phyloP scores from a whole-genome alignment of 2,888 invertebrate species.

The Microctonus aethiopoides region DNA sequence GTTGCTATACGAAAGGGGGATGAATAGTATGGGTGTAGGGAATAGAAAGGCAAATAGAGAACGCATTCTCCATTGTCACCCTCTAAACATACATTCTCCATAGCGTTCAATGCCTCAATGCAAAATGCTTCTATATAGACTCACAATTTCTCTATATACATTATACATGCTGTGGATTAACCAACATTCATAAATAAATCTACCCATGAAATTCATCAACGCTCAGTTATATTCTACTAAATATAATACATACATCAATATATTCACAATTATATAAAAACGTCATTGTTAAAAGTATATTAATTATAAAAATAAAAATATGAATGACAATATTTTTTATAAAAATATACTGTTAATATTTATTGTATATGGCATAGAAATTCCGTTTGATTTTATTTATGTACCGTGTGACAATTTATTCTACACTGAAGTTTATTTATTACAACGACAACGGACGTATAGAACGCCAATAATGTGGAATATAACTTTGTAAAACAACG shows the following conservation, averaged over 20 bases:
- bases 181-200: neutral
- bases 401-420: too few relatives aligned
- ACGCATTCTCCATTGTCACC: neutral
- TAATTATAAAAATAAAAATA: neutral
- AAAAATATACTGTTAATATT: neutral
- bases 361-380: neutral
- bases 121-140: neutral
- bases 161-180: neutral
- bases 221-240: too few relatives aligned
- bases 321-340: conserved; percentile 1
- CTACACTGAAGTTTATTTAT: neutral
- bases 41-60: neutral
- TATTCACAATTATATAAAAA: neutral
- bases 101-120: neutral
- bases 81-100: neutral
- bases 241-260: too few relatives aligned
- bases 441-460: neutral
- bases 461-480: neutral
- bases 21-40: neutral
- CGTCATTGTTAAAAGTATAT: neutral
- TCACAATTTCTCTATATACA: neutral
- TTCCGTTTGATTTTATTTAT: neutral
- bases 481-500: conserved; percentile 6
- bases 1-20: neutral
- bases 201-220: neutral